Percentiles rank a stretch among this genome's conserved stretches.
phyloP scores from a whole-genome alignment of 2,888 invertebrate species.

The Noctuana brunneofusca region DNA sequence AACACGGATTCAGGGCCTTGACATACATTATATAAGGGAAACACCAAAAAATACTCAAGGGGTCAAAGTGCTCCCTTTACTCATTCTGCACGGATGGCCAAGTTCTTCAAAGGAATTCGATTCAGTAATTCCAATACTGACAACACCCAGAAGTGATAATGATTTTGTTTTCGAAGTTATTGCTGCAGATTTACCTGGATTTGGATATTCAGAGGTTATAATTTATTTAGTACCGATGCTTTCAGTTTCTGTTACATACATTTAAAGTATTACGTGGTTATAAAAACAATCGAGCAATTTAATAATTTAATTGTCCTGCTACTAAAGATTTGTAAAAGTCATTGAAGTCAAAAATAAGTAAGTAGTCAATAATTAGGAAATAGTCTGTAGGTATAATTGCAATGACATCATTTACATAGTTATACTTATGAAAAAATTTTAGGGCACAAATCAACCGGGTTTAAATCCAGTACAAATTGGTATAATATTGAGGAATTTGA shows the following conservation, averaged over 20 bases:
- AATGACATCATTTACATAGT: too few relatives aligned
- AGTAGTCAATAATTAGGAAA: too few relatives aligned
- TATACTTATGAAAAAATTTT: slow-evolving; percentile 42
- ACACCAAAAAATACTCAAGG: slow-evolving; percentile 73
- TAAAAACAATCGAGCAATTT: too few relatives aligned
- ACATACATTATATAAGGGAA: slow-evolving; percentile 89
- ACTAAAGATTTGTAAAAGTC: too few relatives aligned
- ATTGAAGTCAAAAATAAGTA: too few relatives aligned
- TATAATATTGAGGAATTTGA: slow-evolving; percentile 86
- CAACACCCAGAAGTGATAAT: slow-evolving; percentile 75
- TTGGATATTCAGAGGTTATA: slow-evolving; percentile 85
- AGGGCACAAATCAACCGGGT: slow-evolving; percentile 84
- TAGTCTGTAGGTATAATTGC: background rate
- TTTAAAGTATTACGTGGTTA: too few relatives aligned
- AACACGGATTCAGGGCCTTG: slow-evolving; percentile 88
- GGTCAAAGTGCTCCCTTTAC: slow-evolving; percentile 81
- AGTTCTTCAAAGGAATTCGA: slow-evolving; percentile 92
- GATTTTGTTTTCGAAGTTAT: slow-evolving; percentile 87
- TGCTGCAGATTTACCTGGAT: slow-evolving; percentile 87
- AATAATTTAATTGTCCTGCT: too few relatives aligned
- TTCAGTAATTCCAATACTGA: slow-evolving; percentile 87
- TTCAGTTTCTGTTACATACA: too few relatives aligned
- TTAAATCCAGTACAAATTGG: slow-evolving; percentile 82
- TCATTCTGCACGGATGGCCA: slow-evolving; percentile 94
- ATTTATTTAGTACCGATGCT: background rate